These are phyloP conservation scores for Entosphenus tridentatus DNA, from an alignment of 2,113 vertebrate genomes.

Conservation along the genomic window DNA sequence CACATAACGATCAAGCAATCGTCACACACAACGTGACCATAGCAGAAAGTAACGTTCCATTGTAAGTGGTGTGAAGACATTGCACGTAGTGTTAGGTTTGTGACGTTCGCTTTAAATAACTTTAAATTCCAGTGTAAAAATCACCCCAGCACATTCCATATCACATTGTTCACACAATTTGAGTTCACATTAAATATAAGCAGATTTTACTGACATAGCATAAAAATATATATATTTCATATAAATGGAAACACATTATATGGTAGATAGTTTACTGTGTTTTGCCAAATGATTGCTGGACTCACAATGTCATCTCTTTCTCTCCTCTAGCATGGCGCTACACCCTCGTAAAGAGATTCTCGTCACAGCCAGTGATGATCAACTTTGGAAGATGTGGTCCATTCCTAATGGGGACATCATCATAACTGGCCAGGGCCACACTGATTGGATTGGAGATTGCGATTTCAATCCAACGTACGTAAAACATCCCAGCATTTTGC, in stretches of 20 bases:
- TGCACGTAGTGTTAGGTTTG: no score
- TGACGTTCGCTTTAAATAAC: no score
- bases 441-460: conserved; percentile 37
- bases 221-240: background rate
- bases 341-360: conserved; percentile 24
- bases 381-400: conserved; percentile 31
- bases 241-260: background rate
- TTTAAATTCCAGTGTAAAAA: no score
- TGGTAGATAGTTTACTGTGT: background rate
- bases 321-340: conserved; percentile 18
- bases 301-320: background rate
- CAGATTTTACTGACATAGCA: background rate
- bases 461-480: conserved; percentile 21
- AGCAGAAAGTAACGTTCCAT: no score
- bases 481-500: no score
- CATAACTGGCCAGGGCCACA: conserved; percentile 30
- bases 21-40: no score
- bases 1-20: no score
- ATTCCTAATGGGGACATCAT: conserved; percentile 27
- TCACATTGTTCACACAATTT: no score
- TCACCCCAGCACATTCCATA: no score
- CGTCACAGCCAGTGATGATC: conserved; percentile 28
- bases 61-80: no score
- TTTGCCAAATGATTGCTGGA: background rate
- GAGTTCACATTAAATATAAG: no score